Evolutionary conservation across 2,113 vertebrate genomes (phyloP).

Genomic region (Tenrec ecaudatus): DNA sequence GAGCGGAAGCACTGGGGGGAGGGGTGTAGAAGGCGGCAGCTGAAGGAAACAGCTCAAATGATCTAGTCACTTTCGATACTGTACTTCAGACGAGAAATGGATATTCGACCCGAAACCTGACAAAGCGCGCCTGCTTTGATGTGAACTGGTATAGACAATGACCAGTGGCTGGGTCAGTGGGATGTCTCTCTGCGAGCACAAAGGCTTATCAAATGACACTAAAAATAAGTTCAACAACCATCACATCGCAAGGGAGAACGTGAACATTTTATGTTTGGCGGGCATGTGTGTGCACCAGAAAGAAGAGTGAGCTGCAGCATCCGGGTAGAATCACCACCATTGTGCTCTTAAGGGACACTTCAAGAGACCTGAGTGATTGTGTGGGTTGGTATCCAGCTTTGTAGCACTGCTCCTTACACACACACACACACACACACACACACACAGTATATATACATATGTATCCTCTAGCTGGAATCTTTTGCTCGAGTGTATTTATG

Average conservation of each 20-base stretch:
- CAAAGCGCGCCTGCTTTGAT: slow-evolving; percentile 97
- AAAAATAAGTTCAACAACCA: slow-evolving; percentile 99
- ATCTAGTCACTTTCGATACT: slow-evolving; percentile 99
- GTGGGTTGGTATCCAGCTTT: slow-evolving; percentile 85
- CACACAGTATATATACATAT: slow-evolving; percentile 16
- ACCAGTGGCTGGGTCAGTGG: slow-evolving; percentile 99
- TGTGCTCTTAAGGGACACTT: slow-evolving; percentile 87
- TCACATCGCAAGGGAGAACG: slow-evolving; percentile 92
- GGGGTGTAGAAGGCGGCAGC: slow-evolving; percentile 93
- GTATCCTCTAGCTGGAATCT: slow-evolving; percentile 86
- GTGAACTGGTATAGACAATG: slow-evolving; percentile 99
- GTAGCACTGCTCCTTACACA: slow-evolving; percentile 80
- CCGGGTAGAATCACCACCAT: slow-evolving; percentile 92
- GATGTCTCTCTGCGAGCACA: slow-evolving; percentile 95
- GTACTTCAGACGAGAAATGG: slow-evolving; percentile 97
- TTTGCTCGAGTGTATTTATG: slow-evolving; percentile 87
- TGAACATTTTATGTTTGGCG: slow-evolving; percentile 89
- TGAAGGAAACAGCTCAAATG: slow-evolving; percentile 98
- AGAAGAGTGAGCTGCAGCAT: slow-evolving; percentile 86
- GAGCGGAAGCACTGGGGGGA: slow-evolving; percentile 92
- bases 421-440: not conserved
- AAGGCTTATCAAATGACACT: slow-evolving; percentile 99
- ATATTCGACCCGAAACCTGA: slow-evolving; percentile 99
- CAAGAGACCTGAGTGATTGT: slow-evolving; percentile 86
- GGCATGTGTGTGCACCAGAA: slow-evolving; percentile 88